Percentiles rank a stretch among this genome's conserved stretches.
Conservation (phyloP, 2,888 invertebrate species). For the Dolichomitus sp. region DNA sequence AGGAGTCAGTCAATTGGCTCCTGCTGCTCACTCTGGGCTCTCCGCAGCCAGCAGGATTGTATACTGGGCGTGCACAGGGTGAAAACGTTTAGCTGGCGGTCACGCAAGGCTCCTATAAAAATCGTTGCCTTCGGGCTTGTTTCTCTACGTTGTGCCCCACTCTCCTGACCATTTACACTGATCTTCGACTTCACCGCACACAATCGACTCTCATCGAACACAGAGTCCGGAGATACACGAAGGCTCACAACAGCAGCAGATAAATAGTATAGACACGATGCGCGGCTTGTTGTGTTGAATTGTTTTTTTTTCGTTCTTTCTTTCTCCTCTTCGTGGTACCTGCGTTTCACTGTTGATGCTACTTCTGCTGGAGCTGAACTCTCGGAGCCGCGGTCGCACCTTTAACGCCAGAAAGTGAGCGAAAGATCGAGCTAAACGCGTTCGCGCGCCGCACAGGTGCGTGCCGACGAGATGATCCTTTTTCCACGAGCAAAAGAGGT, state of each 20-base stretch:
- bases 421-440: slow-evolving; percentile 43
- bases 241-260: slow-evolving; percentile 46
- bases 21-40: slow-evolving; percentile 5
- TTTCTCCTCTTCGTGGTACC: slow-evolving; percentile 31
- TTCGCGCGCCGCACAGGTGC: slow-evolving; percentile 67
- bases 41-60: slow-evolving; percentile 26
- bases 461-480: slow-evolving; percentile 58
- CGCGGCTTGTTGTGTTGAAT: slow-evolving; percentile 35
- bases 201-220: slow-evolving; percentile 30
- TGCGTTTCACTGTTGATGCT: slow-evolving; percentile 29
- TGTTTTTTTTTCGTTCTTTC: slow-evolving; percentile 4
- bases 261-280: slow-evolving; percentile 56
- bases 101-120: slow-evolving; percentile 83
- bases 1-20: slow-evolving; percentile 22
- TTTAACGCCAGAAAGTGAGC: slow-evolving; percentile 38
- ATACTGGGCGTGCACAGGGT: slow-evolving; percentile 75
- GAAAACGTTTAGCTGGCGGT: slow-evolving; percentile 81
- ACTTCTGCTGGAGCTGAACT: slow-evolving; percentile 16
- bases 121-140: slow-evolving; percentile 69
- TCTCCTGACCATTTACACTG: slow-evolving; percentile 21
- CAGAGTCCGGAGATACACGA: neutral
- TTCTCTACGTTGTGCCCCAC: slow-evolving; percentile 40
- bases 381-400: slow-evolving; percentile 1
- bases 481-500: slow-evolving; percentile 57
- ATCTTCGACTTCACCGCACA: slow-evolving; percentile 21